Percentiles rank a stretch among this genome's conserved stretches.
phyloP scores from a whole-genome alignment of 1,140 invertebrate genomes.

The Orussus abietinus region DNA sequence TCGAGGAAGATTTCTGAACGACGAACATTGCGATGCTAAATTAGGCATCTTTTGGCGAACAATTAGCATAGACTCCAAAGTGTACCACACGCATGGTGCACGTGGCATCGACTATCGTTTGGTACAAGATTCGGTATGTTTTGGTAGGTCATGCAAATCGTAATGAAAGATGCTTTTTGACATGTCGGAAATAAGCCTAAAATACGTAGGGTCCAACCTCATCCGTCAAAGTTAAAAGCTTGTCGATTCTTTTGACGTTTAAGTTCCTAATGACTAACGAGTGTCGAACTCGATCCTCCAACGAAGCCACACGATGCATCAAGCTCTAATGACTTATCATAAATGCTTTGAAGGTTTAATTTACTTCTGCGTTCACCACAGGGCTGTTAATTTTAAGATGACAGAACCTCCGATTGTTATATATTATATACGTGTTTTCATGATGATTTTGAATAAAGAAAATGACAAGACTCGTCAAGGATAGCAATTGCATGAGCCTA shows the following conservation, averaged over 20 bases:
- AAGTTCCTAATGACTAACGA: background rate
- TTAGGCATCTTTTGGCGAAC: too few species aligned
- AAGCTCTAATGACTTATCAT: background rate
- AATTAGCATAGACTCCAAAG: too few species aligned
- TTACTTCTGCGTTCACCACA: too few species aligned
- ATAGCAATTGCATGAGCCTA: too few species aligned
- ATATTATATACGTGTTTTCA: constrained; percentile 1
- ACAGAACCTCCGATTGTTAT: constrained; percentile 1
- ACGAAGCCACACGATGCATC: background rate
- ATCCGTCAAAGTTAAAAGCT: background rate
- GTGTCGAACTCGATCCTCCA: background rate
- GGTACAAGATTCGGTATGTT: too few species aligned
- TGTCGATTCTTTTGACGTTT: background rate
- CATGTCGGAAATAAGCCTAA: background rate
- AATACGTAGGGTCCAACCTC: background rate
- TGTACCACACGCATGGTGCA: too few species aligned
- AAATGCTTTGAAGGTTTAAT: background rate
- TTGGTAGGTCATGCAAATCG: too few species aligned
- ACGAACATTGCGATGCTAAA: too few species aligned
- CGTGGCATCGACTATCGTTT: too few species aligned
- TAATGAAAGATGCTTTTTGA: too few species aligned
- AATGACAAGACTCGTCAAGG: background rate
- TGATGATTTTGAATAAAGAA: constrained; percentile 1
- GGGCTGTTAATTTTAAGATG: background rate
- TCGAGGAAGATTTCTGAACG: too few species aligned